phyloP scores from a whole-genome alignment of 2,888 invertebrate species.

The Gastracanthus pulcherrimus region DNA sequence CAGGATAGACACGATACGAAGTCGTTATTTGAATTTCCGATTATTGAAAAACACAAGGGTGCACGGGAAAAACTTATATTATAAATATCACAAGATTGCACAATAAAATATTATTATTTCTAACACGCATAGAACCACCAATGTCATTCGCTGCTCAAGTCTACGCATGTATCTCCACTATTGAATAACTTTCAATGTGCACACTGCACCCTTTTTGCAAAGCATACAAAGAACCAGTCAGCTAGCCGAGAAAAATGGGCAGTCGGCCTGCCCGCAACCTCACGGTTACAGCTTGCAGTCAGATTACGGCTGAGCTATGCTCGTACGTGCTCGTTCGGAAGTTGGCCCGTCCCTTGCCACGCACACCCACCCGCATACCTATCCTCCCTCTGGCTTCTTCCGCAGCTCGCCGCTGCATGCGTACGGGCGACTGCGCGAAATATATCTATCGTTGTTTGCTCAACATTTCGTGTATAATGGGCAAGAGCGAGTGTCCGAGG shows the following conservation, averaged over 20 bases:
- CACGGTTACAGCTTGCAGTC: slow-evolving; percentile 69
- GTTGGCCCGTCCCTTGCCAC: slow-evolving; percentile 66
- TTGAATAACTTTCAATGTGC: no score
- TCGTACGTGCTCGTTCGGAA: slow-evolving; percentile 77
- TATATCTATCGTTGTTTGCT: slow-evolving; percentile 78
- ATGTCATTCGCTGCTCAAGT: no score
- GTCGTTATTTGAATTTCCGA: no score
- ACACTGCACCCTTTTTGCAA: no score
- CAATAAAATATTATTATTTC: no score
- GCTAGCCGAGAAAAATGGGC: not conserved
- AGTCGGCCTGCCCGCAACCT: slow-evolving; percentile 34
- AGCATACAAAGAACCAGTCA: no score
- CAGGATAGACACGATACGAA: no score
- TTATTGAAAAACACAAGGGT: no score
- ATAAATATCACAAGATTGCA: no score
- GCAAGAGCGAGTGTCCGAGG: not conserved
- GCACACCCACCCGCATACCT: slow-evolving; percentile 18
- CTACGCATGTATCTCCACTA: no score
- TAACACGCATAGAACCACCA: no score
- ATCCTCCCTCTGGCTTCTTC: slow-evolving; percentile 38
- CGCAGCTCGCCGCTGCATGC: slow-evolving; percentile 15
- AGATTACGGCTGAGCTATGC: slow-evolving; percentile 78
- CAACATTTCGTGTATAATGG: slow-evolving; percentile 69
- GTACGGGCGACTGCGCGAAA: slow-evolving; percentile 73
- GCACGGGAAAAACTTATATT: no score